A percentile compares a stretch with the other conserved stretches of the same genome.
phyloP scores from a whole-genome alignment of 2,113 vertebrate species.

The human region GRCh38 chr13:70990001-70990500 shows the following conservation, averaged over 20 bases:
- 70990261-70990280: neutral
- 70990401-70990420: neutral
- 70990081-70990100: neutral
- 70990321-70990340: neutral
- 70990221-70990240: neutral
- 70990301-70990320: neutral
- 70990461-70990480: neutral
- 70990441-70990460: neutral
- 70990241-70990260: neutral
- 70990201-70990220: neutral
- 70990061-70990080: neutral
- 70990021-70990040: neutral
- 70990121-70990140: neutral
- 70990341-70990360: neutral
- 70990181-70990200: neutral
- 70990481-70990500: neutral
- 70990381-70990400: neutral
- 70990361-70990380: neutral
- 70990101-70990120: neutral
- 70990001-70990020: neutral
- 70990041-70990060: neutral
- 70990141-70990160: conserved; percentile 13
- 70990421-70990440: neutral
- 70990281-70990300: neutral
- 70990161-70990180: neutral